Evolutionary conservation across 2,113 vertebrate species (phyloP).

Genomic region (Sorex araneus): DNA sequence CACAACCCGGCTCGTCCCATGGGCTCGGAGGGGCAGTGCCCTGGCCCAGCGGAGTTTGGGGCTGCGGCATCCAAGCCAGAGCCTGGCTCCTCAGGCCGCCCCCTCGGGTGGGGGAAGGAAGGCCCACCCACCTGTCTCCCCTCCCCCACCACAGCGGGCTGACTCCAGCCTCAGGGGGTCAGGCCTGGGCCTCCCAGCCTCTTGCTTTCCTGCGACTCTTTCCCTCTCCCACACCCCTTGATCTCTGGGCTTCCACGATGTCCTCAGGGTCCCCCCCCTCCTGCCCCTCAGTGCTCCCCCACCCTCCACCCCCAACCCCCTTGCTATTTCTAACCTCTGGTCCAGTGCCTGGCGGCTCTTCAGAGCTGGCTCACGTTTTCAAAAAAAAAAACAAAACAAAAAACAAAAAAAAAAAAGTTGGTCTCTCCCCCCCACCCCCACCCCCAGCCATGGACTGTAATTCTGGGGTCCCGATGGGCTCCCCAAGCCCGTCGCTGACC

Average conservation of each 20-base stretch:
- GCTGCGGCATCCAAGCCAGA: not conserved
- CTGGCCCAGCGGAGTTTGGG: not conserved
- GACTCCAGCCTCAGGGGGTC: not conserved
- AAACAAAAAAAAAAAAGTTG: not conserved
- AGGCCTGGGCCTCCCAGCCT: not conserved
- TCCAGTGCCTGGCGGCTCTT: constrained; percentile 74
- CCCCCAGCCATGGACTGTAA: not conserved
- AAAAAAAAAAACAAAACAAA: not conserved
- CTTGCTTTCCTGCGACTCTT: not conserved
- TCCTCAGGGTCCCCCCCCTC: constrained; percentile 72
- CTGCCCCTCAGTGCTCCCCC: not conserved
- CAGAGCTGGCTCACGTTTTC: constrained; percentile 55
- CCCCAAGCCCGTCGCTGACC: not conserved
- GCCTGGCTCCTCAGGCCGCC: not conserved
- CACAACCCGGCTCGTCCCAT: constrained; percentile 70
- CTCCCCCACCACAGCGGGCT: not conserved
- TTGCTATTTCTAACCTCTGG: constrained; percentile 66
- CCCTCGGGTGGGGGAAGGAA: not conserved
- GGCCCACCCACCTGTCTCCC: not conserved
- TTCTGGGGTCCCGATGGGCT: not conserved
- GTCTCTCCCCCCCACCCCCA: not conserved
- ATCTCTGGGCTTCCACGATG: constrained; percentile 70
- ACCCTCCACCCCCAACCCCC: not conserved
- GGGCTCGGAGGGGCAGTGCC: constrained; percentile 79
- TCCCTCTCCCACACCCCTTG: not conserved